These are phyloP conservation scores for Torymus auratus DNA, from an alignment of 2,888 invertebrate species.

Conservation along the genomic window DNA sequence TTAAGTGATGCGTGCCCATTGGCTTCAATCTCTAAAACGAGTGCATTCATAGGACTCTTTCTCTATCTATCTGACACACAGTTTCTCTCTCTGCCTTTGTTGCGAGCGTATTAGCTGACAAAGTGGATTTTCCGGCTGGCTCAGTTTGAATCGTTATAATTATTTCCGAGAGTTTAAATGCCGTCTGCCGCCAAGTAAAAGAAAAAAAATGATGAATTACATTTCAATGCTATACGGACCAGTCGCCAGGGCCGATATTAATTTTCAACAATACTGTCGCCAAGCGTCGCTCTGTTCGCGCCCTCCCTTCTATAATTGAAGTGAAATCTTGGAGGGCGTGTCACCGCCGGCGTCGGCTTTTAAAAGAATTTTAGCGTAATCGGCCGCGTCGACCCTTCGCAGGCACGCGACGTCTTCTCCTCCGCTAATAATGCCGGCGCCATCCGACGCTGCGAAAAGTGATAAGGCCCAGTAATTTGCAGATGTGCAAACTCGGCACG, in stretches of 20 bases:
- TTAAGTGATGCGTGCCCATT: no score
- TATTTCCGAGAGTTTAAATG: conserved; percentile 15
- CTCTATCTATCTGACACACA: no score
- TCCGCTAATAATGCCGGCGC: no score
- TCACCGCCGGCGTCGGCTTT: no score
- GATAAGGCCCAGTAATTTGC: no score
- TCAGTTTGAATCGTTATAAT: conserved; percentile 23
- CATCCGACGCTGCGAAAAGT: no score
- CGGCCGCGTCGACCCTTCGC: background rate
- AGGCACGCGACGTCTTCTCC: background rate
- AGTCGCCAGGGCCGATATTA: conserved; percentile 7
- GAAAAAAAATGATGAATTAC: background rate
- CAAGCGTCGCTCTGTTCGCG: background rate
- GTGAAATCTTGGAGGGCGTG: background rate
- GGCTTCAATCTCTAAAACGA: no score
- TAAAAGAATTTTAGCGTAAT: no score
- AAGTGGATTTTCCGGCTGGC: conserved; percentile 13
- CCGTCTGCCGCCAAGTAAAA: background rate
- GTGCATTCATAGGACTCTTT: no score
- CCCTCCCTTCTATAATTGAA: background rate
- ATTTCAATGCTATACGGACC: background rate
- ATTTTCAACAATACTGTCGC: conserved; percentile 27
- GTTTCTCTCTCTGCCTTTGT: no score
- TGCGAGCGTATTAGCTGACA: background rate
- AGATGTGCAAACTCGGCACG: no score